These are phyloP conservation scores for Lamprologus tigripictilis DNA, from an alignment of 2,113 vertebrate species.

Conservation along the genomic window DNA sequence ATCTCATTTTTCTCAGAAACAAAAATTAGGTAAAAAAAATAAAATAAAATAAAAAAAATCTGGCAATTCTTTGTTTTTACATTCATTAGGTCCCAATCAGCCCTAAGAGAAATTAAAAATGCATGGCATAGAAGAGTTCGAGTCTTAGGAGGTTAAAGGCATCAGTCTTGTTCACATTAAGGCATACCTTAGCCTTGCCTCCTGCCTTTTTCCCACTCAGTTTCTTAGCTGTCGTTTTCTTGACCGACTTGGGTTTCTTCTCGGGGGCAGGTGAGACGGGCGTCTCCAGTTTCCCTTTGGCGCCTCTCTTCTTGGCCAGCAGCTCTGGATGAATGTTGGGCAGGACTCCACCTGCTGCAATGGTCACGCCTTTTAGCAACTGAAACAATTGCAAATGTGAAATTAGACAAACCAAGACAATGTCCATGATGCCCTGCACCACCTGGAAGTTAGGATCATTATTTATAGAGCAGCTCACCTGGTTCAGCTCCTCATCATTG, in stretches of 20 bases:
- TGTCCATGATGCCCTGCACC: background rate
- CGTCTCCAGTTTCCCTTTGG: constrained; percentile 92
- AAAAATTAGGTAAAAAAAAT: no score
- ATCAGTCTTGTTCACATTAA: background rate
- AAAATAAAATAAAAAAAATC: no score
- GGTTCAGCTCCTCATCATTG: constrained; percentile 97
- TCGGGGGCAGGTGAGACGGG: constrained; percentile 86
- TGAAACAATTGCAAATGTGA: constrained; percentile 34
- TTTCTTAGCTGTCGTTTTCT: constrained; percentile 84
- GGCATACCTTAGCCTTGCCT: constrained; percentile 82
- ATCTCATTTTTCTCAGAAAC: no score
- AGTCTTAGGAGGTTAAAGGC: background rate
- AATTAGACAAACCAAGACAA: background rate
- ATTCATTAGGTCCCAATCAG: background rate
- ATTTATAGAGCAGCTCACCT: constrained; percentile 69
- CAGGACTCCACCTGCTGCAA: constrained; percentile 93
- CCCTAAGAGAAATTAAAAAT: background rate
- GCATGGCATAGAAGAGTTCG: background rate
- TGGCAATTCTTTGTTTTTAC: background rate
- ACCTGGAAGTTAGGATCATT: background rate
- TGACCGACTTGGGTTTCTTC: constrained; percentile 85
- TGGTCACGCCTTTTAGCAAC: constrained; percentile 96
- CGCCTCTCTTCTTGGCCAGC: constrained; percentile 91
- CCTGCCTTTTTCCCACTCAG: constrained; percentile 78
- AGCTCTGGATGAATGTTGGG: constrained; percentile 97